Base-by-base conservation (phyloP, 1,140 invertebrate species). In the Neodiprion fabricii region DNA sequence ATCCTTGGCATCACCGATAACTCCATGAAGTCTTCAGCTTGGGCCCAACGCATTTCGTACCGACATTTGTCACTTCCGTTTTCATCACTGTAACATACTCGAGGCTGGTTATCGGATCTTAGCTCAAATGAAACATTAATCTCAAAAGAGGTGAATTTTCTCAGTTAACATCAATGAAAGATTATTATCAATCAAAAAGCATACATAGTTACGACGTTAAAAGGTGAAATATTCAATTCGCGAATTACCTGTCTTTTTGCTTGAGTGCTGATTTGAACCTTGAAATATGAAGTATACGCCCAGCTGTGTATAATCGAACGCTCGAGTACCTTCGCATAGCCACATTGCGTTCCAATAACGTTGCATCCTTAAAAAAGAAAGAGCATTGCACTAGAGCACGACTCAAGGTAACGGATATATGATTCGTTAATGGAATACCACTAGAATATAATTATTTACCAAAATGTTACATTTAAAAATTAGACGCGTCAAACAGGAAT, bases 11-110 rank as follows among this genome's bases (percentile, higher is more conserved):
- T 94, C 23, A 94, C 92, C 77, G 91, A 88, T 23, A 95, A 80
- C 80, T 94, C 93, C 87, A 92, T 92, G 85, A 95, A 94, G 83
- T 94, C 93, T 84, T 94, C 93, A 1, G 93, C 89, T 75, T 90
- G 89, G 9, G 93, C 92, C 94, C 94, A 95, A 28, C 93, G 88
- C 93, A 95, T 94, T 80, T 94, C 92, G 78, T 90, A 94, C 72
- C 90, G 11, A 17, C 53, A 17, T 14, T 12, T 17, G 11, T 90
- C 4, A 90, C 90, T 66, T 91, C 90, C 9, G 11, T 9, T 9
- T 8, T 83, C 81, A 72, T 81, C 83, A 12, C 53, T 61, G 53
- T 17, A 9, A 61, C 1, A 14, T 4, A 61, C 28, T 40, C 5
- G 28, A 40, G 5, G 28, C 28, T 40, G 28, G 28, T 40, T 40